These are phyloP conservation scores for Oligia fasciuncula DNA, from an alignment of 2,888 invertebrate genomes.

Conservation along the genomic window DNA sequence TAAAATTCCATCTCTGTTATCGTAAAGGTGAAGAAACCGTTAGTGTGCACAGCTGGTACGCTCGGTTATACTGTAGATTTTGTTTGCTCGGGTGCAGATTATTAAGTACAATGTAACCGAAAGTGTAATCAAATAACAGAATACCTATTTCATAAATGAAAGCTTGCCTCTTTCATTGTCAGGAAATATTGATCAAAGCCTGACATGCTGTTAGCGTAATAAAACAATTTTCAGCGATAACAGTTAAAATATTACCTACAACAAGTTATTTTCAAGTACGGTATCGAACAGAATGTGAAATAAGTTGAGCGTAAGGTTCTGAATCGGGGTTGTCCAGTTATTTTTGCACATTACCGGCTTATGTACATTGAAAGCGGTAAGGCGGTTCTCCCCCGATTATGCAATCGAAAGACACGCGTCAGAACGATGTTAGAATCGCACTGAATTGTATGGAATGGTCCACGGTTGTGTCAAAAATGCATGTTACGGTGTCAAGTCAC, in stretches of 20 bases:
- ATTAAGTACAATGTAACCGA: neutral
- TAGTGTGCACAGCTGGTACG: neutral
- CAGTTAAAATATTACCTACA: neutral
- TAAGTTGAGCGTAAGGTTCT: neutral
- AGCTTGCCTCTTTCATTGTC: neutral
- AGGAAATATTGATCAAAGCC: neutral
- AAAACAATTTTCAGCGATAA: neutral
- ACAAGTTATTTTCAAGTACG: neutral
- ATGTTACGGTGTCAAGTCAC: neutral
- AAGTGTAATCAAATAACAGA: conserved; percentile 3
- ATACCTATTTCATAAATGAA: neutral
- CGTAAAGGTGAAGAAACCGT: neutral
- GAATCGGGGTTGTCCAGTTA: neutral
- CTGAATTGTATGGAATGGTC: neutral
- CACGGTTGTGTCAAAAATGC: neutral
- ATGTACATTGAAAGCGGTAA: neutral
- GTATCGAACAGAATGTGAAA: neutral
- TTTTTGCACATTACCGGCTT: neutral
- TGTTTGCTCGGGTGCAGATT: neutral
- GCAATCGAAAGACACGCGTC: neutral
- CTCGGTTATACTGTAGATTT: neutral
- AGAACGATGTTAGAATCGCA: neutral
- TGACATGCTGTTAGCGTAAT: neutral
- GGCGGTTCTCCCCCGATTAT: neutral
- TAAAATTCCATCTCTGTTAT: neutral